A percentile compares a stretch with the other conserved stretches of the same genome.
Conservation (phyloP, 2,888 invertebrate species). For the Autographa pulchrina region DNA sequence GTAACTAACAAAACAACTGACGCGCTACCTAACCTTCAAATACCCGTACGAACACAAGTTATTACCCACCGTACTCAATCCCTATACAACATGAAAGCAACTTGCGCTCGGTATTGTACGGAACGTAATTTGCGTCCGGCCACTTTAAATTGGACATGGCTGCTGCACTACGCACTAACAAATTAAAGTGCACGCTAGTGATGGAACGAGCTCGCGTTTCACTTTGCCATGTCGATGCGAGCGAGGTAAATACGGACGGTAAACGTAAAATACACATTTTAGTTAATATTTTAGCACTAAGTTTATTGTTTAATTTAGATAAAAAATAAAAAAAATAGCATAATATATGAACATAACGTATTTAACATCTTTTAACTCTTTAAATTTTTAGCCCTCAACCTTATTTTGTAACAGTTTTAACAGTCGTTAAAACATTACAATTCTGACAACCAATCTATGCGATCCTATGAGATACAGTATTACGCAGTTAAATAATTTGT, state of each 20-base stretch:
- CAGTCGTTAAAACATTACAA: no score
- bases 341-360: no score
- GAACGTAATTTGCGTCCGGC: constrained; percentile 38
- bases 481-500: no score
- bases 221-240: background rate
- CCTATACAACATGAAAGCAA: constrained; percentile 26
- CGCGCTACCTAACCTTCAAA: constrained; percentile 7
- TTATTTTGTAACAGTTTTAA: no score
- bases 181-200: constrained; percentile 50
- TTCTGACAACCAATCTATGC: no score
- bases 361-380: no score
- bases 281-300: no score
- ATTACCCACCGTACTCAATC: constrained; percentile 16
- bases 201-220: constrained; percentile 23
- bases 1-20: background rate
- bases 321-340: no score
- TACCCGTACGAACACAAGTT: constrained; percentile 16
- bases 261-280: background rate
- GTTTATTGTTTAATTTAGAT: no score
- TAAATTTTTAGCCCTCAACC: no score
- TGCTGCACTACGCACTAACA: constrained; percentile 35
- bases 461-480: no score
- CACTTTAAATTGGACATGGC: constrained; percentile 51
- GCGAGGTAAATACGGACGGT: background rate
- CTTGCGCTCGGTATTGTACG: constrained; percentile 18